phyloP scores from a whole-genome alignment of 1,140 invertebrate genomes.

The Trypoxylus dichotomus region DNA sequence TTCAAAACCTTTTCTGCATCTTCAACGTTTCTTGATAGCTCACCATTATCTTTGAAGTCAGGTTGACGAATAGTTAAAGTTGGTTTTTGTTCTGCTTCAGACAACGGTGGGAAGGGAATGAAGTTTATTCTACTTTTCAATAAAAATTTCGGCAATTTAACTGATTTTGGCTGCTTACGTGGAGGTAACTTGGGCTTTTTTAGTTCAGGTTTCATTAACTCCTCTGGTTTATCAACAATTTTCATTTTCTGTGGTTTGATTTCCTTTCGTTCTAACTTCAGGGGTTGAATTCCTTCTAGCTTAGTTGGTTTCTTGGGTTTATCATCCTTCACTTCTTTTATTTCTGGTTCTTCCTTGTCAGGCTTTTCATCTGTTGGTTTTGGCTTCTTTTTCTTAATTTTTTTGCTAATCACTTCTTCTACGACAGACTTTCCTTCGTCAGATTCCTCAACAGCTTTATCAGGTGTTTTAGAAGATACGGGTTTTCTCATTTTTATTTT shows the following conservation, averaged over 20 bases:
- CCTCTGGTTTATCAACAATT: constrained; percentile 40
- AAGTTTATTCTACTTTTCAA: constrained; percentile 65
- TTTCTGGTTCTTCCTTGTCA: constrained; percentile 38
- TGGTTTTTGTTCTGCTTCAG: constrained; percentile 56
- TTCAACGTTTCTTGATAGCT: constrained; percentile 69
- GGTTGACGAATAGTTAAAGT: constrained; percentile 58
- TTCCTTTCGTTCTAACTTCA: constrained; percentile 35
- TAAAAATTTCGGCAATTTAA: constrained; percentile 62
- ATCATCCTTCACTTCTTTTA: constrained; percentile 35
- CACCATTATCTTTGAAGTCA: constrained; percentile 61
- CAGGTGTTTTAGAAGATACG: constrained; percentile 39
- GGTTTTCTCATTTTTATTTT: constrained; percentile 48
- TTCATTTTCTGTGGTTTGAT: constrained; percentile 39
- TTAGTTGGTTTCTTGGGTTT: constrained; percentile 23
- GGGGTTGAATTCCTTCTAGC: constrained; percentile 33
- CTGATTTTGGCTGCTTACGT: constrained; percentile 33
- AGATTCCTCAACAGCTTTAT: constrained; percentile 31
- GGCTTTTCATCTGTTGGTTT: constrained; percentile 52
- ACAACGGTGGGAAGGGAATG: constrained; percentile 62
- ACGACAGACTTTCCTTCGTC: constrained; percentile 32
- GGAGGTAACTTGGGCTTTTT: constrained; percentile 36
- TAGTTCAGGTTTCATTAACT: constrained; percentile 45
- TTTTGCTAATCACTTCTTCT: constrained; percentile 42
- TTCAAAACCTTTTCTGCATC: constrained; percentile 68
- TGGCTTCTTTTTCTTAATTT: constrained; percentile 48